phyloP scores from a whole-genome alignment of 2,113 vertebrate genomes.

The Larimichthys polyactis region DNA sequence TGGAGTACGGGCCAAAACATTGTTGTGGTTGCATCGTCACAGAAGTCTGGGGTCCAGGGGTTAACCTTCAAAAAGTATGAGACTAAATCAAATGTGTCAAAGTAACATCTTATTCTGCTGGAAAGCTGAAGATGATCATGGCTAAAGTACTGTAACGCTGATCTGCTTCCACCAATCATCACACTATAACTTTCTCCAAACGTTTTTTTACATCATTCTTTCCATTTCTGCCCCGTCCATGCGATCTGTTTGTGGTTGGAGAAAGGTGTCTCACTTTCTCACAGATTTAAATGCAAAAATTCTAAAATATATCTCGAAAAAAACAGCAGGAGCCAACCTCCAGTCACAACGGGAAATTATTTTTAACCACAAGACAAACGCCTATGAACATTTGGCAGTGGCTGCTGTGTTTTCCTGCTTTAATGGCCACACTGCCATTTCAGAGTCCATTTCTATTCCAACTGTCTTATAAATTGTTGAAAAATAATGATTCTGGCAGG shows the following conservation, averaged over 20 bases:
- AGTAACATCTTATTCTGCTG: too few relatives aligned
- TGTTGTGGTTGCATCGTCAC: too few relatives aligned
- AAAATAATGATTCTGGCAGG: conserved; percentile 16
- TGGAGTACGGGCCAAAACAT: too few relatives aligned
- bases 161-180: too few relatives aligned
- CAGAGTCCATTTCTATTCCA: background rate
- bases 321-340: background rate
- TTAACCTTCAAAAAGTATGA: too few relatives aligned
- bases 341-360: background rate
- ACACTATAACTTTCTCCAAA: too few relatives aligned
- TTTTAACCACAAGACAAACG: background rate
- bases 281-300: background rate
- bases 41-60: too few relatives aligned
- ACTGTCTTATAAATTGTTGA: background rate
- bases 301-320: background rate
- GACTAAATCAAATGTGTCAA: too few relatives aligned
- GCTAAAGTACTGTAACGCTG: too few relatives aligned
- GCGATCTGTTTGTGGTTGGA: too few relatives aligned
- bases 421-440: background rate
- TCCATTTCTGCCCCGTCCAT: background rate
- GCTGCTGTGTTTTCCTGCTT: background rate
- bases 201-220: too few relatives aligned
- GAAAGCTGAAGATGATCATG: too few relatives aligned
- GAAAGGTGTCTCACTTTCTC: background rate
- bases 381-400: background rate